Conservation (phyloP, 2,888 invertebrate genomes). For the Heteromurus nitidus region DNA sequence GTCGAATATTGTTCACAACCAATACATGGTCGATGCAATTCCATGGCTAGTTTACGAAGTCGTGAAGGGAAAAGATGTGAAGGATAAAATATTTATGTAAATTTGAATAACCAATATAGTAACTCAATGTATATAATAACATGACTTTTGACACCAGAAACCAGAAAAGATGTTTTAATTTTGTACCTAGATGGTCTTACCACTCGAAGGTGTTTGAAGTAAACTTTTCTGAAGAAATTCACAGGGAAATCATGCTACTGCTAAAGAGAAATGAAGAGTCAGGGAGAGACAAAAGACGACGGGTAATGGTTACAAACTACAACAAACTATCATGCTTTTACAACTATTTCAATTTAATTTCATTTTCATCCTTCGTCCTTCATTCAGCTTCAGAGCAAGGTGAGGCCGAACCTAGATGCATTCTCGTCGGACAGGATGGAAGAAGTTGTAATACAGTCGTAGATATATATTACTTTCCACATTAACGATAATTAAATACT, state of each 20-base stretch:
- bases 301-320: no score
- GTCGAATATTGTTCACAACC: conserved; percentile 42
- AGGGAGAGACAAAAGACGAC: background rate
- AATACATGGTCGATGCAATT: conserved; percentile 45
- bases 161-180: background rate
- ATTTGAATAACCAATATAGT: background rate
- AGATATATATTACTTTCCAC: no score
- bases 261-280: background rate
- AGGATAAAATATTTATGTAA: background rate
- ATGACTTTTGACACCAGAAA: no score
- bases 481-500: no score
- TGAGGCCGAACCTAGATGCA: no score
- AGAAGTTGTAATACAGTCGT: no score
- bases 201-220: background rate
- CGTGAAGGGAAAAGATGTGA: no score
- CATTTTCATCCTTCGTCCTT: no score
- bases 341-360: no score
- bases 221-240: background rate
- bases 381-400: no score
- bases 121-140: background rate
- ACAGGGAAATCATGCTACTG: background rate
- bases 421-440: no score
- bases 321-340: no score
- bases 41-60: conserved; percentile 16
- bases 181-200: background rate